Conservation (phyloP, 2,888 invertebrate genomes). For the Nezara viridula region DNA sequence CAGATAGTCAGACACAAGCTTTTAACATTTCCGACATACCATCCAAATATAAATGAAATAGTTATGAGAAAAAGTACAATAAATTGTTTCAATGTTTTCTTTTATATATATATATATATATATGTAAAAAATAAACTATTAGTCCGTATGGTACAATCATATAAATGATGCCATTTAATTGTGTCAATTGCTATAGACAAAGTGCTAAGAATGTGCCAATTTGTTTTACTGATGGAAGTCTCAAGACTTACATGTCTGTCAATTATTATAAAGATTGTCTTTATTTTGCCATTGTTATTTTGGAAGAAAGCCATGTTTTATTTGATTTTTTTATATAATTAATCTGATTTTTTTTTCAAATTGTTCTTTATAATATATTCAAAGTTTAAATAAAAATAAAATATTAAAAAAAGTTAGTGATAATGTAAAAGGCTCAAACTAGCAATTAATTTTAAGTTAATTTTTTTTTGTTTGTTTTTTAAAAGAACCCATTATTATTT, state of each 20-base stretch:
- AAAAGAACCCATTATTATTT: constrained; percentile 43
- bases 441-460: constrained; percentile 54
- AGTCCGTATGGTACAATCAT: constrained; percentile 18
- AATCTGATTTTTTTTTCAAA: constrained; percentile 12
- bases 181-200: constrained; percentile 46
- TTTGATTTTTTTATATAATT: constrained; percentile 32
- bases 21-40: constrained; percentile 5
- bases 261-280: constrained; percentile 29
- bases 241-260: constrained; percentile 25
- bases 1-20: constrained; percentile 26
- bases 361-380: constrained; percentile 32
- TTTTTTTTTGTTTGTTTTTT: constrained; percentile 25
- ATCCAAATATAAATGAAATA: not conserved
- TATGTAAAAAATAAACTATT: not conserved
- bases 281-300: constrained; percentile 44
- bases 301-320: constrained; percentile 31
- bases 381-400: constrained; percentile 28
- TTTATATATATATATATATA: not conserved
- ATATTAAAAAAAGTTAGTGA: constrained; percentile 29
- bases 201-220: constrained; percentile 43
- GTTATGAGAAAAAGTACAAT: not conserved
- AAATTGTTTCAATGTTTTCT: not conserved
- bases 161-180: constrained; percentile 32
- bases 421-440: constrained; percentile 59
- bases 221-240: constrained; percentile 42